Percentiles rank a stretch among this genome's conserved stretches.
Evolutionary conservation across 2,113 vertebrate species (phyloP).

Genomic region (Passer montanus): DNA sequence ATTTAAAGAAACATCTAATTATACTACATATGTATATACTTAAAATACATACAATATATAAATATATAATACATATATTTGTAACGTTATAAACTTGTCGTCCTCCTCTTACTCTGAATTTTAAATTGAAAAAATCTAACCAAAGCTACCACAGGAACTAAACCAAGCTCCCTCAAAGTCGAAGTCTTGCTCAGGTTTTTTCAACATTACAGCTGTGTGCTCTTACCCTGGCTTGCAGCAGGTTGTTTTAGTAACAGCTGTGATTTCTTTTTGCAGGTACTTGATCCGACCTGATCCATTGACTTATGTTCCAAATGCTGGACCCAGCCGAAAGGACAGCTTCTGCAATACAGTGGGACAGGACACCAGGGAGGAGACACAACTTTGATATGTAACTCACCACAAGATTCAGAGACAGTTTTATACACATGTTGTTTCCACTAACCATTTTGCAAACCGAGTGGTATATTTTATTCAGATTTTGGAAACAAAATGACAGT

Average conservation of each 20-base stretch:
- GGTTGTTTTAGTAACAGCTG: background rate
- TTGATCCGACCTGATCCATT: slow-evolving; percentile 83
- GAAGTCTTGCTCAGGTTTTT: background rate
- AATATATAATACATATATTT: background rate
- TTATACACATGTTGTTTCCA: slow-evolving; percentile 38
- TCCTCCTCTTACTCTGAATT: background rate
- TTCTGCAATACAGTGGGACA: slow-evolving; percentile 71
- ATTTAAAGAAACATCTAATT: background rate
- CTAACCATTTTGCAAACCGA: slow-evolving; percentile 23
- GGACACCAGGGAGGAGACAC: slow-evolving; percentile 80
- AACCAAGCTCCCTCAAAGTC: background rate
- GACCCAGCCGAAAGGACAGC: slow-evolving; percentile 74
- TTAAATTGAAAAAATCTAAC: background rate
- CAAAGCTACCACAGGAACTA: background rate
- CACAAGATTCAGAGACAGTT: slow-evolving; percentile 28
- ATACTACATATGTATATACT: background rate
- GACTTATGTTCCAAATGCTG: slow-evolving; percentile 77
- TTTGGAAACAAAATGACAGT: slow-evolving; percentile 21
- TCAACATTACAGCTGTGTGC: background rate
- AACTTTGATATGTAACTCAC: slow-evolving; percentile 71
- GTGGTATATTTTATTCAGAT: slow-evolving; percentile 5
- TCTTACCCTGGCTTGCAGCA: background rate
- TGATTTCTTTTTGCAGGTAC: slow-evolving; percentile 70
- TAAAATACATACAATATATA: background rate
- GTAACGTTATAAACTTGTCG: background rate